Conservation (phyloP, 2,797 vertebrate species). For the Crypturellus tataupa region DNA sequence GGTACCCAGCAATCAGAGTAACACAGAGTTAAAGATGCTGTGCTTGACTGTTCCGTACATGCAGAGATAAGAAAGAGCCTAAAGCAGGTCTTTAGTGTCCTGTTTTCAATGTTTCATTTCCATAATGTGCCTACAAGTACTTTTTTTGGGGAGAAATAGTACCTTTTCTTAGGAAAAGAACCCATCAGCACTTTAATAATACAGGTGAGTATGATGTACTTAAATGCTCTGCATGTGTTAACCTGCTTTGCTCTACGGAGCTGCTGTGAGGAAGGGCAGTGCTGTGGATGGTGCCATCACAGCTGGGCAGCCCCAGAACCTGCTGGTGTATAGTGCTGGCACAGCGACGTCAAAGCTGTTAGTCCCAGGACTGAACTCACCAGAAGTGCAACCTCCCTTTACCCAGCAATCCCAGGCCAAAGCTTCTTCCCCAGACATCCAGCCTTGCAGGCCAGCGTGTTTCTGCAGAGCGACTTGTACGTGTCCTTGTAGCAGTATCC, state of each 20-base stretch:
- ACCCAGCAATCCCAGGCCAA: background rate
- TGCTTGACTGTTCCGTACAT: background rate
- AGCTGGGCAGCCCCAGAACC: background rate
- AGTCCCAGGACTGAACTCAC: background rate
- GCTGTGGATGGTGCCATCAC: background rate
- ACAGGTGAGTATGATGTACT: background rate
- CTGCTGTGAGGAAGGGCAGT: background rate
- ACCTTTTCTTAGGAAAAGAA: background rate
- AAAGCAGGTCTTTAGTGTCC: background rate
- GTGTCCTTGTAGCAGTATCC: background rate
- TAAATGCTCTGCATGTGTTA: background rate
- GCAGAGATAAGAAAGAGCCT: background rate
- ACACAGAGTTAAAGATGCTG: background rate
- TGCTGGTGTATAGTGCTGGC: background rate
- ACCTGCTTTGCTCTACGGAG: background rate
- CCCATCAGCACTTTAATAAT: background rate
- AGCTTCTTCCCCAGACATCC: background rate
- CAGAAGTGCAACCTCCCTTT: background rate
- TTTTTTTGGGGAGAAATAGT: background rate
- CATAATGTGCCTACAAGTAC: background rate
- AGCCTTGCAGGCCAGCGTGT: background rate
- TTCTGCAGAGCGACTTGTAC: background rate
- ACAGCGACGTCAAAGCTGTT: background rate
- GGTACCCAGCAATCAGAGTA: constrained; percentile 57
- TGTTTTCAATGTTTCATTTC: constrained; percentile 47